Evolutionary conservation across 2,113 vertebrate genomes (phyloP).

Genomic region (Pelusios castaneus): DNA sequence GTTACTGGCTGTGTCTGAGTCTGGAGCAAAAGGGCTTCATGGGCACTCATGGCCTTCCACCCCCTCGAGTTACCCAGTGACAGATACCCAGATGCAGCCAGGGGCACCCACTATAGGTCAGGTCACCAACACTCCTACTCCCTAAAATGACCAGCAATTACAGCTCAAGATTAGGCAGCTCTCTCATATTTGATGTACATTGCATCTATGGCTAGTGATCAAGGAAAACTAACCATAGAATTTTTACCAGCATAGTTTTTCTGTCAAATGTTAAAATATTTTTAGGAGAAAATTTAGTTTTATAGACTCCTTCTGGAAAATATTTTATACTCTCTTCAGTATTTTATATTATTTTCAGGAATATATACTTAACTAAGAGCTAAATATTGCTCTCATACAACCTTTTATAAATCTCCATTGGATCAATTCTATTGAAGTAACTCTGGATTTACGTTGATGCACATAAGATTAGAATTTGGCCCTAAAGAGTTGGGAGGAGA

Average conservation of each 20-base stretch:
- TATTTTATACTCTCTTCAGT: background rate
- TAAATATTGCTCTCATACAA: background rate
- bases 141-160: constrained; percentile 36
- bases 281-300: background rate
- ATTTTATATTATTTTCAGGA: background rate
- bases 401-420: background rate
- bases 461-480: background rate
- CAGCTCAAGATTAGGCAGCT: constrained; percentile 20
- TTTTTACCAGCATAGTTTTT: background rate
- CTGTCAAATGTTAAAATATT: background rate
- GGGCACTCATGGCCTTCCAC: too few relatives aligned
- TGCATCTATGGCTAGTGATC: constrained; percentile 13
- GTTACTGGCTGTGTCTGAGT: too few relatives aligned
- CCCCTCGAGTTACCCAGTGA: too few relatives aligned
- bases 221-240: background rate
- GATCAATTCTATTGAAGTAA: background rate
- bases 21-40: too few relatives aligned
- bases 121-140: too few relatives aligned
- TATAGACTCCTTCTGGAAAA: background rate
- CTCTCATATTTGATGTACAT: constrained; percentile 30
- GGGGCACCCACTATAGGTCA: too few relatives aligned
- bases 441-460: background rate
- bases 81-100: too few relatives aligned
- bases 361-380: background rate
- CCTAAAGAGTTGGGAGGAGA: background rate